These are phyloP conservation scores for Drosophila teissieri DNA, from an alignment of 1,140 invertebrate genomes.

Conservation along the genomic window DNA sequence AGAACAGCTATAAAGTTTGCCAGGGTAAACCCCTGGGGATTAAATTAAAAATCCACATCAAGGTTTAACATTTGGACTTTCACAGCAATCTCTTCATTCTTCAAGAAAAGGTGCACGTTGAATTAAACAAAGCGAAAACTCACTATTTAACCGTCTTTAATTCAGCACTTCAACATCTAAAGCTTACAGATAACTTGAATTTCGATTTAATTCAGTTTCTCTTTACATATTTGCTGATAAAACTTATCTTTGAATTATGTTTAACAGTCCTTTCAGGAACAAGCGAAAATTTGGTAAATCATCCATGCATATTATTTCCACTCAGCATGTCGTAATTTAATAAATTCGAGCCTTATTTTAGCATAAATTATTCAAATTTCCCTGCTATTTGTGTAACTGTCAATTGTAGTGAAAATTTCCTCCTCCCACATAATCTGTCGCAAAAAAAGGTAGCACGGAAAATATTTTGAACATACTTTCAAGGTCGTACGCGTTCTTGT, in stretches of 20 bases:
- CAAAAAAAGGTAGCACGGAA: neutral
- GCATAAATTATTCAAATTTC: conserved; percentile 29
- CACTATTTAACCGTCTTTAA: too few relatives aligned
- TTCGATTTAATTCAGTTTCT: too few relatives aligned
- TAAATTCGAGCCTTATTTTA: conserved; percentile 9
- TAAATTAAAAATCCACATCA: conserved; percentile 27
- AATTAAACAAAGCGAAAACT: too few relatives aligned
- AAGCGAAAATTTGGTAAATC: neutral
- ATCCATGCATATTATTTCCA: conserved; percentile 11
- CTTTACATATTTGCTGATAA: neutral
- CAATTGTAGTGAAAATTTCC: conserved; percentile 22
- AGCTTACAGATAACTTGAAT: too few relatives aligned
- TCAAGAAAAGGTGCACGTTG: too few relatives aligned
- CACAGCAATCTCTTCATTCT: too few relatives aligned
- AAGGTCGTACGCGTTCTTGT: neutral
- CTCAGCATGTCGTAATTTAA: conserved; percentile 6
- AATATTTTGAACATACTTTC: conserved; percentile 23
- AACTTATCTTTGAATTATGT: too few relatives aligned
- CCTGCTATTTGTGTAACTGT: conserved; percentile 9
- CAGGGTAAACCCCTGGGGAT: neutral
- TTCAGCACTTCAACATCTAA: too few relatives aligned
- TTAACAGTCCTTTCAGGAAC: neutral
- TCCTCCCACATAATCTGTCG: neutral
- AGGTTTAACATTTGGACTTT: conserved; percentile 1
- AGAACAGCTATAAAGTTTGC: neutral